These are phyloP conservation scores for Anser cygnoides DNA, from an alignment of 2,113 vertebrate genomes.

Conservation along the genomic window DNA sequence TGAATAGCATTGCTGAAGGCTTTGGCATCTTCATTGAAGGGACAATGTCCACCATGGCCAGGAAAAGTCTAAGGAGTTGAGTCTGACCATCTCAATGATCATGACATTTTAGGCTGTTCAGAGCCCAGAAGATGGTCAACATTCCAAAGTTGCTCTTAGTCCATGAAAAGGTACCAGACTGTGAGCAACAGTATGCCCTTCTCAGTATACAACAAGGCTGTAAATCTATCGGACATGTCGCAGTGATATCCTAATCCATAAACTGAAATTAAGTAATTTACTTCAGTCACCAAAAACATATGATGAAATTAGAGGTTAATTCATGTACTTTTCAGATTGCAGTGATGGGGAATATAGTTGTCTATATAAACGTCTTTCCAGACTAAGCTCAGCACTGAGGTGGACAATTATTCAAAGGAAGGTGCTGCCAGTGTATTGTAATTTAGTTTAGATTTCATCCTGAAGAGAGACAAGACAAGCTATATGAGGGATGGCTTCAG, in stretches of 20 bases:
- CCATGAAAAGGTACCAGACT: neutral
- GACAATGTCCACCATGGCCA: neutral
- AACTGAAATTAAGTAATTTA: neutral
- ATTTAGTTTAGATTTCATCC: neutral
- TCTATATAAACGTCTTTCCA: neutral
- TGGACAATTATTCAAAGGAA: neutral
- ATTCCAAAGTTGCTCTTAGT: neutral
- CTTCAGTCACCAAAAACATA: neutral
- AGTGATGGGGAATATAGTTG: neutral
- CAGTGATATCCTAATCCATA: neutral
- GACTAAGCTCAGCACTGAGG: neutral
- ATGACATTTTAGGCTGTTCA: neutral
- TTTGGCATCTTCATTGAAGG: neutral
- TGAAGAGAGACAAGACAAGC: neutral
- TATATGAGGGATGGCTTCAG: neutral
- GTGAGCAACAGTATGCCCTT: neutral
- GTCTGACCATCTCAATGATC: neutral
- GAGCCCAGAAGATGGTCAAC: neutral
- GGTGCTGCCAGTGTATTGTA: neutral
- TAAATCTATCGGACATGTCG: neutral
- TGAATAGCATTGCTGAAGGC: neutral
- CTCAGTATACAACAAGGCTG: neutral
- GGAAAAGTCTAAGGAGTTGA: neutral
- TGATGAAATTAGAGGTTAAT: neutral
- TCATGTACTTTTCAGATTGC: neutral